These are phyloP conservation scores for Apotomis betuletana DNA, from an alignment of 2,888 invertebrate genomes.

Conservation along the genomic window DNA sequence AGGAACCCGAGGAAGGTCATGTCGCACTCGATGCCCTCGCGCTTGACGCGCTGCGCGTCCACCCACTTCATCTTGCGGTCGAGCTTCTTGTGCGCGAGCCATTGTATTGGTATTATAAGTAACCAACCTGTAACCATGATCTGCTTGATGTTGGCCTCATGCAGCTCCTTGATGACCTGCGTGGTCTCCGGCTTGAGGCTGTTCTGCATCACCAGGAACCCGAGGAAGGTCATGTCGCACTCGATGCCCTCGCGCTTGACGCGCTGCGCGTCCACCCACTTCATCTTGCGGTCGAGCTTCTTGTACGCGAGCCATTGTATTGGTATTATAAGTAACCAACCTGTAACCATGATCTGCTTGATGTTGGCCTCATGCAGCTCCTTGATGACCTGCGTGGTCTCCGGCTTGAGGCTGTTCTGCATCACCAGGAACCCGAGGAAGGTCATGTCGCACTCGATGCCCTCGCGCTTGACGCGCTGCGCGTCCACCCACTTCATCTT, in stretches of 20 bases:
- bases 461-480: conserved; percentile 81
- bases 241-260: conserved; percentile 85
- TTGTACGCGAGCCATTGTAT: conserved; percentile 89
- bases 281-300: conserved; percentile 82
- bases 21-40: conserved; percentile 86
- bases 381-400: conserved; percentile 89
- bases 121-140: conserved; percentile 94
- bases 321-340: too few species aligned
- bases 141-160: conserved; percentile 89
- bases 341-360: conserved; percentile 94
- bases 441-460: conserved; percentile 87
- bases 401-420: conserved; percentile 93
- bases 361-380: conserved; percentile 90
- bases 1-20: conserved; percentile 89
- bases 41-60: conserved; percentile 79
- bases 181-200: conserved; percentile 91
- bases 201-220: conserved; percentile 93
- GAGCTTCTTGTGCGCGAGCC: conserved; percentile 87
- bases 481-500: conserved; percentile 82
- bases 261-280: conserved; percentile 81
- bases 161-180: conserved; percentile 87
- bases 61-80: conserved; percentile 82
- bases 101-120: too few species aligned
- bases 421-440: conserved; percentile 90
- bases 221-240: conserved; percentile 87